Evolutionary conservation across 2,797 vertebrate species (phyloP), one percentile per base, ranked within the genome.

Genomic region (Malurus splendens): DNA sequence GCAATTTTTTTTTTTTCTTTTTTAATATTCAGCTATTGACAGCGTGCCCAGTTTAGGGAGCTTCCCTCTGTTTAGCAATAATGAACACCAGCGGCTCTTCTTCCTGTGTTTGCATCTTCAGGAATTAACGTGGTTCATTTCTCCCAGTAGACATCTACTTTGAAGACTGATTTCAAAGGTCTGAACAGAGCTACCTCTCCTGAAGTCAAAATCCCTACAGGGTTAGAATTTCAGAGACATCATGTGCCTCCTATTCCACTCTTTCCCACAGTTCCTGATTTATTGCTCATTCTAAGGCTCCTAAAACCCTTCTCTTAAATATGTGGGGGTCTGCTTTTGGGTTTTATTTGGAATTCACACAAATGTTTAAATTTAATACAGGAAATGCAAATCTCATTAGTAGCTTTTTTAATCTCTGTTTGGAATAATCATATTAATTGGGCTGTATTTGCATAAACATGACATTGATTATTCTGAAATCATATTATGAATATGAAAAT

Each of bases 351-450:
- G 18, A 86, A 86, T 60, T 70, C 45, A 76, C 9, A 39, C 74
- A 77, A 48, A 70, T 47, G 16, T 79, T 66, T 79, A 76, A 56
- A 86, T 60, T 79, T 84, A 84, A 71, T 39, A 66, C 18, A 65
- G n/a, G 23, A 84, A 60, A 70, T 76, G 36, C 2, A 84, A 73
- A 67, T 42, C 64, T 79, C 36, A 76, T 66, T 86, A 90, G 45
- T 39, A 86, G 30, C 4, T 82, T 82, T 86, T 92, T 73, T 32
- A 84, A 85, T 61, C 10, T 91, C 27, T 88, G 45, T 86, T 51
- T 86, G 27, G 52, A 90, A 16, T 76, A 23, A 90, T 86, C n/a
- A 56, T 75, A 89, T 79, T 89, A 83, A 72, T 92, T 73, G 87
- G 45, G 8, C 8, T 83, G 24, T 83, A 89, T 75, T 86, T 93